These are phyloP conservation scores for Axis porcinus DNA, from an alignment of 2,113 vertebrate species.

Conservation along the genomic window DNA sequence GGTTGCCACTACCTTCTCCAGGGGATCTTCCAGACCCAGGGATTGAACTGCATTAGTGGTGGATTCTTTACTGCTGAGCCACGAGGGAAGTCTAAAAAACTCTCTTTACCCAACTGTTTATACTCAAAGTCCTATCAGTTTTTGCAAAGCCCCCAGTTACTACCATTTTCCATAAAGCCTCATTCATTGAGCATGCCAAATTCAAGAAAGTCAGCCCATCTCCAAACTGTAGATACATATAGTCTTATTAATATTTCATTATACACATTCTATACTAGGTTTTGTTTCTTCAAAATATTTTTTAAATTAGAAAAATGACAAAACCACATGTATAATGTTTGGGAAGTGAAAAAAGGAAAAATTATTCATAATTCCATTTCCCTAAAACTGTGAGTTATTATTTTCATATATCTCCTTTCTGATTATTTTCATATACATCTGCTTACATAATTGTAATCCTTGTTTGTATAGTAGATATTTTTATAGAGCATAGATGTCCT, in stretches of 20 bases:
- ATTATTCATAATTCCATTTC: slow-evolving; percentile 18
- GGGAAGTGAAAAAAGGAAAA: not conserved
- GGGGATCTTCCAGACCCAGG: not conserved
- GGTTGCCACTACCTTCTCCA: not conserved
- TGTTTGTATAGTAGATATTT: not conserved
- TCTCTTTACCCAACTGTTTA: not conserved
- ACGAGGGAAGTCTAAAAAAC: not conserved
- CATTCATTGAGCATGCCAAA: not conserved
- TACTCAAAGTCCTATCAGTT: not conserved
- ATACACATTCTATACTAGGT: not conserved
- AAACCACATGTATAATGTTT: not conserved
- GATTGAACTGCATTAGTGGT: not conserved
- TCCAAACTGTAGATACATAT: not conserved
- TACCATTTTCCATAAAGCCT: not conserved
- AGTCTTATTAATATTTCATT: not conserved
- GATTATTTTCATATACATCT: not conserved
- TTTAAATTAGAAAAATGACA: slow-evolving; percentile 27
- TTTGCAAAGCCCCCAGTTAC: slow-evolving; percentile 12
- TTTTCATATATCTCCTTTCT: slow-evolving; percentile 25
- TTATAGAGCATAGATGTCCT: not conserved
- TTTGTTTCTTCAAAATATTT: not conserved
- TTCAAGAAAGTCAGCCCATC: not conserved
- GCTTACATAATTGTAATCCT: not conserved
- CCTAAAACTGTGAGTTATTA: not conserved
- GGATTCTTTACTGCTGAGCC: not conserved